These are phyloP conservation scores for Meganola albula DNA, from an alignment of 2,888 invertebrate species.

Conservation along the genomic window DNA sequence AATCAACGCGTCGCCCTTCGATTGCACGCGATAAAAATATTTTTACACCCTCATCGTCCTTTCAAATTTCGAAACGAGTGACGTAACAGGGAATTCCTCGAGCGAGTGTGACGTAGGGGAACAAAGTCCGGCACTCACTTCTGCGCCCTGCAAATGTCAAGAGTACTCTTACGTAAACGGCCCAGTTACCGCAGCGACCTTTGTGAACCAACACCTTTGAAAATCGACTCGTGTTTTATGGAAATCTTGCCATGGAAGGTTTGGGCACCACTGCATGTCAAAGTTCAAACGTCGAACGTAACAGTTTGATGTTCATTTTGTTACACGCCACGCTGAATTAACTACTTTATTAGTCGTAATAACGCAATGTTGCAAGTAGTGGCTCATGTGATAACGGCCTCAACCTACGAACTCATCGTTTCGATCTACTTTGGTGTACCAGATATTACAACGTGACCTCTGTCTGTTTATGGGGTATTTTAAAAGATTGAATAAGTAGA, in stretches of 20 bases:
- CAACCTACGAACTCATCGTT: too few species aligned
- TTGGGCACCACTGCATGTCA: constrained; percentile 26
- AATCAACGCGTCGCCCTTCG: too few species aligned
- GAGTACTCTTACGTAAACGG: constrained; percentile 53
- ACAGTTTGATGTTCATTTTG: too few species aligned
- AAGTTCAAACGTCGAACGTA: constrained; percentile 14
- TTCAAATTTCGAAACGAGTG: constrained; percentile 37
- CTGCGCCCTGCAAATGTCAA: constrained; percentile 60
- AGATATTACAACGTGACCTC: too few species aligned
- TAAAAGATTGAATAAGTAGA: too few species aligned
- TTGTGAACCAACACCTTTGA: constrained; percentile 51
- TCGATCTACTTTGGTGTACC: too few species aligned
- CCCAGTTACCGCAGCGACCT: constrained; percentile 46
- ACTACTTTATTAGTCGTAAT: too few species aligned
- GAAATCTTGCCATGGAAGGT: constrained; percentile 47
- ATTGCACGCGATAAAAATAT: too few species aligned
- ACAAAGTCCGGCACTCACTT: constrained; percentile 30
- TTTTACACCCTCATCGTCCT: constrained; percentile 8
- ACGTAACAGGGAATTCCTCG: constrained; percentile 62
- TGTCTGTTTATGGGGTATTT: too few species aligned
- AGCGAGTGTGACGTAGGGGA: constrained; percentile 35
- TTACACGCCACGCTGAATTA: too few species aligned
- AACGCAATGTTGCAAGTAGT: too few species aligned
- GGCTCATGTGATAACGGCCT: too few species aligned
- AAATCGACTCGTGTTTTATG: constrained; percentile 54